Evolutionary conservation across 2,797 vertebrate species (phyloP), one percentile per base, ranked within the genome.

Genomic region (Sphenopsis melanotis): DNA sequence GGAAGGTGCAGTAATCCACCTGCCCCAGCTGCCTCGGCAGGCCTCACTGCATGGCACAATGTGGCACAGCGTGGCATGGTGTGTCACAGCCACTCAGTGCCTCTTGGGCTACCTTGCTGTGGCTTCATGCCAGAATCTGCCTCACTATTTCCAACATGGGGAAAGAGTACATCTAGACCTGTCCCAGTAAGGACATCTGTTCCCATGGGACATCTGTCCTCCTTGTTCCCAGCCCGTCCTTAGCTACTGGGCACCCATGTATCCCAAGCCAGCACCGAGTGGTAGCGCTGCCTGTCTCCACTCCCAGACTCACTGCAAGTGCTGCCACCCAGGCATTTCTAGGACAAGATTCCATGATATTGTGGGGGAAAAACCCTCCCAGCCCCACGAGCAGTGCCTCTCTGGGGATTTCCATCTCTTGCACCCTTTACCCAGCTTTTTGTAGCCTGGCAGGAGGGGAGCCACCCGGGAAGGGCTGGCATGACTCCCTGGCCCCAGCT

Each of bases 1-100:
- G 92, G 92, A 95, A 92, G 93, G 81, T 87, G 68, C 5, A 0
- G 59, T 91, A 91, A 92, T 93, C 86, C 92, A 93, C 95, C 93
- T 95, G 94, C 90, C 83, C 61, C 83, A 39, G 93, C 89, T 0
- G 0, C 80, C 72, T 90, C 1, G 0, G 87, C 94, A 59, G 63
- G 79, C 64, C 63, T 85, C 4, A 1, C 71, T 63, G 68, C 4
- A 0, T 82, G 90, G 84, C 82, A 84, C 82, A 84, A 59, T 9
- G 1, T 23, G 44, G 78, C 83, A 70, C 30, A 19, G 70, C 46
- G 16, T 15, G 55, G 74, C 74, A 52, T 10, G 13, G 82, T 53
- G 74, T 32, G 7, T 66, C 76, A 65, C 5, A 7, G 89, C 70
- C 52, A 65, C 82, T 23, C 53, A 37, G 44, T 1, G 0, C 44